Percentiles rank a stretch among this genome's conserved stretches.
Conservation (phyloP, 2,888 invertebrate species). For the Sussaba pulchella region DNA sequence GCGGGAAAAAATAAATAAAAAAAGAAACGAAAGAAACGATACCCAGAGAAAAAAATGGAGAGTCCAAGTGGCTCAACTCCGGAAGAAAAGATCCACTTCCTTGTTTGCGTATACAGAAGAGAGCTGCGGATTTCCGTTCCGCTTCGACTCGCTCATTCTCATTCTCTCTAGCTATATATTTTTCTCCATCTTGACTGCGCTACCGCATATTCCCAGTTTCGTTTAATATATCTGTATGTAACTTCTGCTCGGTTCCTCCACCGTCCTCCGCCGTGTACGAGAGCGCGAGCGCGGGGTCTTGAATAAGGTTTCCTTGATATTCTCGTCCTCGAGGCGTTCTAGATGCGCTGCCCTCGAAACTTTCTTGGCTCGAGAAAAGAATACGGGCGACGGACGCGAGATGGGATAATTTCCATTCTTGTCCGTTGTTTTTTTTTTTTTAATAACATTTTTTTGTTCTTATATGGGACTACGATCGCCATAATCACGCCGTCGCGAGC, state of each 20-base stretch:
- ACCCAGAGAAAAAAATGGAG: constrained; percentile 45
- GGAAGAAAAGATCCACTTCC: constrained; percentile 59
- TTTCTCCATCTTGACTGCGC: constrained; percentile 42
- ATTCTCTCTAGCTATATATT: constrained; percentile 38
- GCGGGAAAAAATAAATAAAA: constrained; percentile 1
- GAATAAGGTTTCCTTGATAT: constrained; percentile 49
- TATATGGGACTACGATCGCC: no score
- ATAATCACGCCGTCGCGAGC: no score
- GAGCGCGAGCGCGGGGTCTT: constrained; percentile 38
- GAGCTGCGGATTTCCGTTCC: constrained; percentile 23
- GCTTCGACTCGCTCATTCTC: constrained; percentile 50
- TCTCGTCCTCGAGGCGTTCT: constrained; percentile 50
- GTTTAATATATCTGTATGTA: constrained; percentile 58
- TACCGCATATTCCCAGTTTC: constrained; percentile 37
- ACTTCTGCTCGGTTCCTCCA: constrained; percentile 17
- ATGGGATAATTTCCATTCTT: constrained; percentile 42
- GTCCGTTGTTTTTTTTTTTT: constrained; percentile 53
- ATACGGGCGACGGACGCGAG: constrained; percentile 8
- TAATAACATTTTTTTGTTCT: no score
- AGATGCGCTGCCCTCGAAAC: constrained; percentile 52
- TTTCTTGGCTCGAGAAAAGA: constrained; percentile 46
- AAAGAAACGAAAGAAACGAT: constrained; percentile 2
- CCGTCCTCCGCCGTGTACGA: constrained; percentile 16
- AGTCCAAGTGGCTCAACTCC: constrained; percentile 59
- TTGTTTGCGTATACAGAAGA: constrained; percentile 22